Conservation (phyloP, 2,888 invertebrate genomes). For the Tanypteryx hageni region DNA sequence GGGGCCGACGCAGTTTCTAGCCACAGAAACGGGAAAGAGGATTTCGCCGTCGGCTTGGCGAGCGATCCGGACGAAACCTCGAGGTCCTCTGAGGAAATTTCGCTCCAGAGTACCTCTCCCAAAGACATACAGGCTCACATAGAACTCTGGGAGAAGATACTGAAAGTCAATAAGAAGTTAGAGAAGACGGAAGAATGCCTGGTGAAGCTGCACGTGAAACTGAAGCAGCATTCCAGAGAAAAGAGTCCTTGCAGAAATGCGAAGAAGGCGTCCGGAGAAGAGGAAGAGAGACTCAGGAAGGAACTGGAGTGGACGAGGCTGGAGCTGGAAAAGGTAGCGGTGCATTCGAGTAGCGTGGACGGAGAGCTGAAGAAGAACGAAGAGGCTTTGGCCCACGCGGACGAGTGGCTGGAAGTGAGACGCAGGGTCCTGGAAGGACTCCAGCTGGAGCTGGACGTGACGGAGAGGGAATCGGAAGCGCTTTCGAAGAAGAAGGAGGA, state of each 20-base stretch:
- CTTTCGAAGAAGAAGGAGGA: conserved; percentile 47
- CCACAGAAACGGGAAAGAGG: conserved; percentile 34
- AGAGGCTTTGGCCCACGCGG: conserved; percentile 39
- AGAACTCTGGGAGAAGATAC: conserved; percentile 85
- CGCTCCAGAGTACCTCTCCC: conserved; percentile 76
- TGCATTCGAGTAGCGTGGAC: conserved; percentile 71
- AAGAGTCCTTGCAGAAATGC: conserved; percentile 77
- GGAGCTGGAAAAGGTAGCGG: conserved; percentile 71
- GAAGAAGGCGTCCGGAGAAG: conserved; percentile 71
- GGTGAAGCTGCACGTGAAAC: conserved; percentile 82
- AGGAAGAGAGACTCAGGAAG: conserved; percentile 68
- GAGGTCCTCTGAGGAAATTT: conserved; percentile 71
- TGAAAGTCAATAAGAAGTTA: conserved; percentile 84
- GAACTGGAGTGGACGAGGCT: conserved; percentile 70
- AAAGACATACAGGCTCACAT: conserved; percentile 80
- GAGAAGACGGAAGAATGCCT: conserved; percentile 86
- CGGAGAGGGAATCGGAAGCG: conserved; percentile 46
- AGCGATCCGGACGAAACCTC: neutral
- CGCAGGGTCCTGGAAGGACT: conserved; percentile 68
- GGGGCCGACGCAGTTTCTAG: neutral
- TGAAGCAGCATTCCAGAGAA: conserved; percentile 73
- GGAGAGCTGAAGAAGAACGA: conserved; percentile 71
- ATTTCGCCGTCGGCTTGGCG: conserved; percentile 69
- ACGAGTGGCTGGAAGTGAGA: conserved; percentile 63
- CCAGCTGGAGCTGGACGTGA: conserved; percentile 67